Evolutionary conservation across 35 echinoderm and acorn worm species (phyloP).

Genomic region (Strongylocentrotus purpuratus): DNA sequence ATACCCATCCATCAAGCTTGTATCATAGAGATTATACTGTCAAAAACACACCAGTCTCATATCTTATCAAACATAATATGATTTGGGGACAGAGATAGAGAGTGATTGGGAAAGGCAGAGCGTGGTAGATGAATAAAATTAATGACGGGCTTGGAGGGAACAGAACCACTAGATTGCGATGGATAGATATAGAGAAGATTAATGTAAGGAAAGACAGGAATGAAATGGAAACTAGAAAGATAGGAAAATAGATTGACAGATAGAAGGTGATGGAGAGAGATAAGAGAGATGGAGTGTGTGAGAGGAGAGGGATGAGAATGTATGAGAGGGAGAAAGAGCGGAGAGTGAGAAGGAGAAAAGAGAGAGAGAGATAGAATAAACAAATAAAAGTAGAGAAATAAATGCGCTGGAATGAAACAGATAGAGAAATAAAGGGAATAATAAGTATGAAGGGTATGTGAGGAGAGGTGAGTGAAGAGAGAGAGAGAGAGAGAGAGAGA

Average conservation of each 20-base stretch:
- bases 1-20: neutral
- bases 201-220: neutral
- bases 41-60: neutral
- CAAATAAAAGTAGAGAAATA: too few relatives aligned
- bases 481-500: neutral
- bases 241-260: neutral
- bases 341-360: neutral
- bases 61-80: neutral
- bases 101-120: neutral
- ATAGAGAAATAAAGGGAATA: neutral
- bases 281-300: neutral
- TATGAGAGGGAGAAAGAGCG: neutral
- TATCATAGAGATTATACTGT: neutral
- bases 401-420: neutral
- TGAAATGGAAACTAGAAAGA: neutral
- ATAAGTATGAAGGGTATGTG: neutral
- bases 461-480: neutral
- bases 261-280: neutral
- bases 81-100: neutral
- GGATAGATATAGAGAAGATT: neutral
- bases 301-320: neutral
- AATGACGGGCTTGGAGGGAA: neutral
- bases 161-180: neutral
- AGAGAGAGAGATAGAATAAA: neutral
- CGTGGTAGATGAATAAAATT: neutral